phyloP scores from a whole-genome alignment of 1,140 invertebrate genomes.

The Drosophila tsacasi region DNA sequence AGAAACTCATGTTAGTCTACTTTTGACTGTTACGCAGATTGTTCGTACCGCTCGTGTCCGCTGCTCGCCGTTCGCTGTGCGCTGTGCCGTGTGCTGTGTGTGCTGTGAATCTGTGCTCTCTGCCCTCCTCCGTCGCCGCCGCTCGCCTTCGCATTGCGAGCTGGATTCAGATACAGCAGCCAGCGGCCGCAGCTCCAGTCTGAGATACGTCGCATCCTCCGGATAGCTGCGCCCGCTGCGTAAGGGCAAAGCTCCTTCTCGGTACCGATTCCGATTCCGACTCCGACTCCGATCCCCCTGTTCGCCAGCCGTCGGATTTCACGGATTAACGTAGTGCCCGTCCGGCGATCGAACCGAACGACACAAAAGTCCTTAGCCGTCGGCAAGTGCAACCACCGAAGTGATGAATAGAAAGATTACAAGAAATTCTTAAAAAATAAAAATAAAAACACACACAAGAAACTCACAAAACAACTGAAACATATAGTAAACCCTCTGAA shows the following conservation, averaged over 20 bases:
- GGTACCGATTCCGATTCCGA: conserved; percentile 1
- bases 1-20: conserved; percentile 85
- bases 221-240: conserved; percentile 29
- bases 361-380: conserved; percentile 29
- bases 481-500: conserved; percentile 2
- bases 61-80: conserved; percentile 29
- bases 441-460: background rate
- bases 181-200: conserved; percentile 21
- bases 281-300: conserved; percentile 5
- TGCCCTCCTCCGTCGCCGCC: conserved; percentile 31
- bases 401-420: conserved; percentile 6
- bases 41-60: conserved; percentile 74
- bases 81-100: conserved; percentile 38
- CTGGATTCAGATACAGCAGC: conserved; percentile 34
- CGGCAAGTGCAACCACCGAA: conserved; percentile 31
- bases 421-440: conserved; percentile 7
- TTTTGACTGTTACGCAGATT: conserved; percentile 85
- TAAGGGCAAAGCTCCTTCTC: conserved; percentile 1
- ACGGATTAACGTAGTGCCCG: conserved; percentile 30
- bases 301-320: conserved; percentile 28
- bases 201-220: conserved; percentile 36
- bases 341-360: conserved; percentile 23
- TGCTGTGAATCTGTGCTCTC: conserved; percentile 48
- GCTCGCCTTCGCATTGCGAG: conserved; percentile 39
- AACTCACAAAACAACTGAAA: background rate